Base-by-base conservation (phyloP, 2,888 invertebrate genomes). In the Campoplex capitator region DNA sequence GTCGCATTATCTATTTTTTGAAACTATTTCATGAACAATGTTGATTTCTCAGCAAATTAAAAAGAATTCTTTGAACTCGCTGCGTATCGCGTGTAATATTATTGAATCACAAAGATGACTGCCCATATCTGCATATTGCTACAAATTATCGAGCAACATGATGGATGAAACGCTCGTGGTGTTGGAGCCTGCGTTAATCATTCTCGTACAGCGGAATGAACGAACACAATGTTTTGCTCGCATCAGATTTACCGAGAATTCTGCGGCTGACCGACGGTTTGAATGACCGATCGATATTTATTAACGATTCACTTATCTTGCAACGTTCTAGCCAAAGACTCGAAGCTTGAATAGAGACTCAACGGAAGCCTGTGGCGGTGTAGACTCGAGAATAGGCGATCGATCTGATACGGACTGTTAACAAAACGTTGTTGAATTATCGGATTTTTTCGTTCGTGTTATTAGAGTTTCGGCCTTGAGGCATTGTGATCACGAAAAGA, bases 161-260 rank as follows among this genome's bases (percentile, higher is more conserved):
- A 68, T 42, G 54, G 67, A 42, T 18, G 81, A 67, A 86, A 81
- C 54, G 86, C 86, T 74, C 76, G 70, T 58, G 68, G 70, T 68
- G 38, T 38, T 38, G 74, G 78, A 84, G 81, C 86, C 86, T 82
- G n/a, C n/a, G 81, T 87, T 84, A 87, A 78, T 80, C 81, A 35
- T 73, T 77, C 54, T 51, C 68, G 16, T n/a, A 58, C 68, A 78
- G 68, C 48, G 75, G 74, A 62, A 70, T 87, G 87, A 54, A 79
- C 82, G 71, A 75, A 65, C 70, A 84, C 82, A 87, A 84, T 79
- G 76, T 75, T 65, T 75, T 32, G 32, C 42, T 70, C 38, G 62
- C 51, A 62, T 70, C 68, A 32, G 45, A 11, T 35, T 71, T 51
- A 51, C 28, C 54, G 11, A 13, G 68, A 56, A 54, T 58, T 70